Evolutionary conservation across 2,113 vertebrate species (phyloP), one percentile per base, ranked within the genome.

Genomic region (Xyrauchen texanus): DNA sequence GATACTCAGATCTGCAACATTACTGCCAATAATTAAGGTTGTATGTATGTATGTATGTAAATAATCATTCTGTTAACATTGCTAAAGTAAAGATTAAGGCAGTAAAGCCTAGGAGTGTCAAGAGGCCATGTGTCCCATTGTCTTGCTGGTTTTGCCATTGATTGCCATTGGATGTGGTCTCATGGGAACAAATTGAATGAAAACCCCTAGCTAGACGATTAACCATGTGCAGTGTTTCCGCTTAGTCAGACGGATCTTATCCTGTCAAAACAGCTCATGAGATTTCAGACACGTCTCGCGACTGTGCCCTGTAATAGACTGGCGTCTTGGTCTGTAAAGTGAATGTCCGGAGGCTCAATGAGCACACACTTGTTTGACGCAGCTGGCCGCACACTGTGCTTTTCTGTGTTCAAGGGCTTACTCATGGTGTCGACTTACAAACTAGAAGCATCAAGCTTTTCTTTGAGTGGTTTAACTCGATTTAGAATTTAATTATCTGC

Each of bases 401-500:
- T 90, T 90, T 88, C 86, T 83, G 85, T 84, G 87, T 91, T 88
- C 83, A 71, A 52, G 86, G 85, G 78, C 85, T 89, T 86, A 78
- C 67, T 34, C 74, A 49, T 4, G 86, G 91, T 92, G 88, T 93
- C 84, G 81, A 81, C 89, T 92, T 91, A 91, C 87, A 83, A 79
- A 88, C 88, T 88, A 83, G 82, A 87, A 85, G 86, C 86, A 60
- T 84, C 62, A 82, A 82, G 83, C 52, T 80, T 81, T 13, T 82
- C 90, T 89, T 91, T 91, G 90, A 90, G 85, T 61, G 88, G 86
- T 89, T 91, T 87, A 90, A 88, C 83, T 88, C 60, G 72, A 86
- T 89, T 92, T 91, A 91, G 80, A 88, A 88, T 92, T 93, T 93
- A 92, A 93, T 93, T 93, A 93, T 92, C 91, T 76, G 93, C 89